These are phyloP conservation scores for Pelodiscus sinensis DNA, from an alignment of 2,113 vertebrate species.

Conservation along the genomic window DNA sequence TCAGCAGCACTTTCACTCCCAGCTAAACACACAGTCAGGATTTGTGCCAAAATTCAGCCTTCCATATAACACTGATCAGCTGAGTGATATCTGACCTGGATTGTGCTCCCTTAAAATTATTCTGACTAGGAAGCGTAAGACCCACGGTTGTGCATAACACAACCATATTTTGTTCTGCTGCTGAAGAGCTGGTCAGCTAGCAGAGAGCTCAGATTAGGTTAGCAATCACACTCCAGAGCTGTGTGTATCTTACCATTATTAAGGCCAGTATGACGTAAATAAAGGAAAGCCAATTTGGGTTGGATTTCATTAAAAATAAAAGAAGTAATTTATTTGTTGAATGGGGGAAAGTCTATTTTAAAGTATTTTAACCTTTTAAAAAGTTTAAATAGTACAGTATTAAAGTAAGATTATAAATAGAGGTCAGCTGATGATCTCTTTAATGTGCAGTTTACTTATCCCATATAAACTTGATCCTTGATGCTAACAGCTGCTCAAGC, in stretches of 20 bases:
- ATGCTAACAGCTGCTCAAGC: neutral
- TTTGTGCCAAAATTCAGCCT: constrained; percentile 18
- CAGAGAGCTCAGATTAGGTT: constrained; percentile 53
- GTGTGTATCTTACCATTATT: neutral
- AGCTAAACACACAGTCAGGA: constrained; percentile 15
- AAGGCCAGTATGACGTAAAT: accelerated
- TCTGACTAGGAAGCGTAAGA: constrained; percentile 10
- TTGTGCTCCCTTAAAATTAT: constrained; percentile 17
- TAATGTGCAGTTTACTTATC: neutral
- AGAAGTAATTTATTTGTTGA: neutral
- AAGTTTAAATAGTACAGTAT: neutral
- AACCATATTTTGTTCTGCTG: neutral
- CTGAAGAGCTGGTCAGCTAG: constrained; percentile 28
- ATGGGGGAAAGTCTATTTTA: neutral
- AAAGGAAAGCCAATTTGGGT: accelerated
- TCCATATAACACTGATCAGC: constrained; percentile 26
- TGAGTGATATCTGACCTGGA: constrained; percentile 8
- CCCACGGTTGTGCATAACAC: neutral
- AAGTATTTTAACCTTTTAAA: neutral
- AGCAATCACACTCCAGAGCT: neutral
- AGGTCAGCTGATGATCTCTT: neutral
- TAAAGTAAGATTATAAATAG: neutral
- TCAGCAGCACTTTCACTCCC: neutral
- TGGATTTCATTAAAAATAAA: neutral
- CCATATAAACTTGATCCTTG: neutral